Evolutionary conservation across 1,140 invertebrate species (phyloP).

Genomic region (Bactericera cockerelli): DNA sequence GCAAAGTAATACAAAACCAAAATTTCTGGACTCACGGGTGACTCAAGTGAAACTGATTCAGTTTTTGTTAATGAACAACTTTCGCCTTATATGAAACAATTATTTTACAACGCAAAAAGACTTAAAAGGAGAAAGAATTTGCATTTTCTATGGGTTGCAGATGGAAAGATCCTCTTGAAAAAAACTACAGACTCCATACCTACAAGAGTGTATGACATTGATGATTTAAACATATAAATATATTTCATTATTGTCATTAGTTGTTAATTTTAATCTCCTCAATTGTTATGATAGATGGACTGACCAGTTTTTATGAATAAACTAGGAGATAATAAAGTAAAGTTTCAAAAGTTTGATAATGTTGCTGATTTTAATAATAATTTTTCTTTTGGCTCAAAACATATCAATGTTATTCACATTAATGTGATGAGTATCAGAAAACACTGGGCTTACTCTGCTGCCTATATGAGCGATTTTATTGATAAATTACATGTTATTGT

Average conservation of each 20-base stretch:
- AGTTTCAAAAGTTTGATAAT: slow-evolving; percentile 10
- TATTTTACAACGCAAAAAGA: not conserved
- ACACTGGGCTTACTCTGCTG: not conserved
- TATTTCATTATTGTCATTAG: too few species aligned
- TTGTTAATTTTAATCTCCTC: too few species aligned
- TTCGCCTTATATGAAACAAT: not conserved
- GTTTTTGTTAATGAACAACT: slow-evolving; percentile 1
- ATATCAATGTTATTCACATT: slow-evolving; percentile 1
- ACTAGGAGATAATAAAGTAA: slow-evolving; percentile 1
- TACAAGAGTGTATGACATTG: not conserved
- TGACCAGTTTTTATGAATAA: too few species aligned
- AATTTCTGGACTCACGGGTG: not conserved
- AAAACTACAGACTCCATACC: not conserved
- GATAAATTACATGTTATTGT: not conserved
- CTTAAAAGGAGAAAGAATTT: not conserved
- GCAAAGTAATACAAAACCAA: not conserved
- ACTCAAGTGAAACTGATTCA: not conserved
- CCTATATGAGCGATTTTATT: not conserved
- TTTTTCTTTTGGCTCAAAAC: not conserved
- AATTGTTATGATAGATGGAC: too few species aligned
- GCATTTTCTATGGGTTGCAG: not conserved
- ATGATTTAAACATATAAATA: not conserved
- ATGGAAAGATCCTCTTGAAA: not conserved
- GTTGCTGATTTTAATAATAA: not conserved
- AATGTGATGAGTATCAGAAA: not conserved